Evolutionary conservation across 2,888 invertebrate genomes (phyloP), one percentile per base, ranked within the genome.

Genomic region (Choristoneura rosaceana): DNA sequence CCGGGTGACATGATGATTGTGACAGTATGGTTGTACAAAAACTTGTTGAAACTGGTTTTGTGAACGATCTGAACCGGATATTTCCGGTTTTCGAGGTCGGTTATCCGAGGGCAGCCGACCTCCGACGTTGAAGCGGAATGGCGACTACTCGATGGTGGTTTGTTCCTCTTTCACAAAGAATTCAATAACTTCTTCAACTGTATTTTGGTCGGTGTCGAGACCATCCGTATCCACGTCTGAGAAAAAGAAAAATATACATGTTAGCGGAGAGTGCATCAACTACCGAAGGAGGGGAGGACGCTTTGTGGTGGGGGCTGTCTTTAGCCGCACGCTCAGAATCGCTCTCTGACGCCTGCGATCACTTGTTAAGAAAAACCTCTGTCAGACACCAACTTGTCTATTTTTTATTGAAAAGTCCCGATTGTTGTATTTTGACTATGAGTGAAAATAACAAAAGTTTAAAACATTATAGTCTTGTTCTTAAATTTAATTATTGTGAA

Each of bases 111-210:
- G 74, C 90, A 87, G 84, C 87, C 87, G 90, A 87, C 92, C 90
- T 86, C 87, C 69, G 80, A 87, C 86, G 85, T 82, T 78, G 70
- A 64, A 74, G 69, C 62, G 75, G 76, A 82, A 91, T 92, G 87
- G 84, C 82, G 91, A 93, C 91, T 96, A 97, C 95, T 97, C 97
- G 87, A 97, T 95, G 80, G 96, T 91, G 25, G 96, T 97, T 84
- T 96, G 95, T 95, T 99, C 99, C 95, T 99, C 98, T 95, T 99
- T 99, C 89, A 99, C 96, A 95, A 99, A 98, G 97, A 99, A 99
- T 96, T 99, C 99, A 85, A 99, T 97, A 86, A 97, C 95, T 95
- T 99, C 99, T 88, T 99, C 99, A 89, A 98, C 98, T 83, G 98
- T 96, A 89, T 98, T 98, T 67, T 96, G 95, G 85, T 98, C 98